These are phyloP conservation scores for Camponotus fellah DNA, from an alignment of 2,888 invertebrate species.

Conservation along the genomic window DNA sequence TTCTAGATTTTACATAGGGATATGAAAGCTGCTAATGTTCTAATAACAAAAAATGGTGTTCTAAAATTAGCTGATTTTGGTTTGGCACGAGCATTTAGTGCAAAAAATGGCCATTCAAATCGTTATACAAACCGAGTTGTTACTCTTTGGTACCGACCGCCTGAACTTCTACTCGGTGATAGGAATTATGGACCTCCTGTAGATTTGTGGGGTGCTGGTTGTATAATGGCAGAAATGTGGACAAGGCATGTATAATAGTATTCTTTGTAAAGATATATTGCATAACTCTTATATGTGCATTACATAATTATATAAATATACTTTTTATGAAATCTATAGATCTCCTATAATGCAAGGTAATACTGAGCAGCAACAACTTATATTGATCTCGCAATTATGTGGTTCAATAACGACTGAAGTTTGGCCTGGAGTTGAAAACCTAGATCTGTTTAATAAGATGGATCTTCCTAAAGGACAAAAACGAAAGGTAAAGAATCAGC, in stretches of 20 bases:
- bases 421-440: slow-evolving; percentile 97
- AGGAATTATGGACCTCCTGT: slow-evolving; percentile 98
- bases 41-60: slow-evolving; percentile 97
- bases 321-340: slow-evolving; percentile 78
- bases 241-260: slow-evolving; percentile 87
- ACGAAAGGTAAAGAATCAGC: slow-evolving; percentile 89
- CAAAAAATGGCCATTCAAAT: slow-evolving; percentile 94
- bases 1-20: slow-evolving; percentile 94
- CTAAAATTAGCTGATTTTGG: slow-evolving; percentile 99
- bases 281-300: not conserved
- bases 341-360: slow-evolving; percentile 98
- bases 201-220: slow-evolving; percentile 99
- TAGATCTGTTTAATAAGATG: slow-evolving; percentile 96
- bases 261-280: not conserved
- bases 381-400: slow-evolving; percentile 97
- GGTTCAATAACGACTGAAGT: slow-evolving; percentile 97
- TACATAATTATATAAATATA: not conserved
- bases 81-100: slow-evolving; percentile 96
- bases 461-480: slow-evolving; percentile 95
- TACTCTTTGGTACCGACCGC: slow-evolving; percentile 97
- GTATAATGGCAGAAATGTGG: slow-evolving; percentile 99
- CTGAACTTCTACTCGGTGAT: slow-evolving; percentile 92
- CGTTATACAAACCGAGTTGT: slow-evolving; percentile 99
- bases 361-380: slow-evolving; percentile 98
- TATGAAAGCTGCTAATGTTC: slow-evolving; percentile 99